Evolutionary conservation across 1,140 invertebrate species (phyloP).

Genomic region (Temnothorax nylanderi): DNA sequence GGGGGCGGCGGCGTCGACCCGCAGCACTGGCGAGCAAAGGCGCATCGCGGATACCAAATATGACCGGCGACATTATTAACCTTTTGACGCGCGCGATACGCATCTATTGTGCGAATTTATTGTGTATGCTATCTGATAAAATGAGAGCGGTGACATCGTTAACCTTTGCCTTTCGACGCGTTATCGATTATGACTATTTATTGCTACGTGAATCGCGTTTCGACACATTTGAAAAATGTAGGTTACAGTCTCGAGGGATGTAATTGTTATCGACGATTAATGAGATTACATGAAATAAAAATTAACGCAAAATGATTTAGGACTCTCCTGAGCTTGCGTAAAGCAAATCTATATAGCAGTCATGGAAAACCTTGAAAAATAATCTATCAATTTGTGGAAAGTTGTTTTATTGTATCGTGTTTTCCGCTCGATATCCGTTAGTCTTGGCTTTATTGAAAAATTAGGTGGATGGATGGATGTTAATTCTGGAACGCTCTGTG

Average conservation of each 20-base stretch:
- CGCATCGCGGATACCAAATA: background rate
- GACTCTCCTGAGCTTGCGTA: background rate
- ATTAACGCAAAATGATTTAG: background rate
- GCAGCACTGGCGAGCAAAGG: background rate
- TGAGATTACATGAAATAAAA: background rate
- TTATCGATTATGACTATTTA: slow-evolving; percentile 16
- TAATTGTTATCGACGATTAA: slow-evolving; percentile 8
- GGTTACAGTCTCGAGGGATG: background rate
- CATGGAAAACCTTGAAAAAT: background rate
- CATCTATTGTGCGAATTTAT: slow-evolving; percentile 30
- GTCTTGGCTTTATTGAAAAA: background rate
- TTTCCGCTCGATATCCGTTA: background rate
- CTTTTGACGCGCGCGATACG: slow-evolving; percentile 27
- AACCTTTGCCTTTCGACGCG: background rate
- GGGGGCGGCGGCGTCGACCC: background rate
- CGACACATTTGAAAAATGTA: background rate
- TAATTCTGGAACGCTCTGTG: slow-evolving; percentile 24
- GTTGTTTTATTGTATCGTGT: background rate
- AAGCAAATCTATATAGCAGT: background rate
- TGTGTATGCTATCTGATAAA: background rate
- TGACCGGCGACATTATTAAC: slow-evolving; percentile 42
- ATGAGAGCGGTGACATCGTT: background rate
- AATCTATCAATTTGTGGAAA: background rate
- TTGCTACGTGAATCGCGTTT: background rate
- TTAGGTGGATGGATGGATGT: slow-evolving; percentile 5